A percentile compares a stretch with the other conserved stretches of the same genome.
phyloP scores from a whole-genome alignment of 2,888 invertebrate genomes.

The Torymus aiolomorphi region DNA sequence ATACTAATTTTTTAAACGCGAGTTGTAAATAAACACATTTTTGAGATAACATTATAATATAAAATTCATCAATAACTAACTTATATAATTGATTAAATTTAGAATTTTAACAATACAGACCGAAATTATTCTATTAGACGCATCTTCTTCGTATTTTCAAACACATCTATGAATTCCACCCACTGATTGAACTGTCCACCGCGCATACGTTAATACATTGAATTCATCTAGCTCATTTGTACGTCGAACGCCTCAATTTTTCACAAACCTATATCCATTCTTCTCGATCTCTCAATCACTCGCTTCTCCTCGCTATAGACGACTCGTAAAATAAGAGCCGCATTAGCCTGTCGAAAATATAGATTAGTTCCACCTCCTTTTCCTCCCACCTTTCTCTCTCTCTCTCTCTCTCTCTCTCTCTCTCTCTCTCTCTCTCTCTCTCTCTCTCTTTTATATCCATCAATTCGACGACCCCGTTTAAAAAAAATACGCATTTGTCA shows the following conservation, averaged over 20 bases:
- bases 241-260: slow-evolving; percentile 46
- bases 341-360: slow-evolving; percentile 50
- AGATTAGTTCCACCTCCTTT: slow-evolving; percentile 35
- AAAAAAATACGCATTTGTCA: slow-evolving; percentile 26
- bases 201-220: neutral
- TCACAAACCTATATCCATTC: slow-evolving; percentile 29
- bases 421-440: no score
- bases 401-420: no score
- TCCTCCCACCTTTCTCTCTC: neutral
- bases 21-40: no score
- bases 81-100: no score
- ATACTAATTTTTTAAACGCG: no score
- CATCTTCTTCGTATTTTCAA: no score
- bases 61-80: no score
- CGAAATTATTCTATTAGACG: no score
- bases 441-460: slow-evolving; percentile 30
- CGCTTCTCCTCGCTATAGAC: neutral
- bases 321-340: slow-evolving; percentile 16
- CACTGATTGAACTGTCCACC: no score
- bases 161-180: no score
- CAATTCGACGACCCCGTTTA: slow-evolving; percentile 17
- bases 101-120: no score
- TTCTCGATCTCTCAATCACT: slow-evolving; percentile 45
- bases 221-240: slow-evolving; percentile 37
- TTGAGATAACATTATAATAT: no score